Base-by-base conservation (phyloP, 2,888 invertebrate genomes). In the Microchrysa polita region DNA sequence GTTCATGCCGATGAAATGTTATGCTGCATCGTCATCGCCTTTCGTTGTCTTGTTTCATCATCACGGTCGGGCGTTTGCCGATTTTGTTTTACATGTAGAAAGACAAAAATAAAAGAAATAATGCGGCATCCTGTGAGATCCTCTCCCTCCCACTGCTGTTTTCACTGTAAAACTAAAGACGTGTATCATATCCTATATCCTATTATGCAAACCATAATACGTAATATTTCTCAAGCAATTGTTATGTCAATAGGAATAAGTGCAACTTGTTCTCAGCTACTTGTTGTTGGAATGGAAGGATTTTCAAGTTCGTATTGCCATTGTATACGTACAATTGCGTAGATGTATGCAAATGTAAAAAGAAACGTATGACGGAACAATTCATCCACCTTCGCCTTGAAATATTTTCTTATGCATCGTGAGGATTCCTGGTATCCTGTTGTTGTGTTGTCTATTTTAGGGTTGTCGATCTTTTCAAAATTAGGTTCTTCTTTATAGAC, bases 191-290 rank as follows among this genome's bases (percentile, higher is more conserved):
- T n/a, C n/a, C n/a, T n/a, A 34, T 7, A 34, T 7, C 27, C 27
- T 34, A 34, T 34, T 34, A 34, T 5, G 27, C 27, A 34, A 34
- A 7, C 7, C 27, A 7, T 34, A 14, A 53, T 67, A 52, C 52
- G 48, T 16, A 65, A 65, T 27, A 67, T 53, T 18, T 67, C 52
- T 67, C 27, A 5, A 53, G 27, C 20, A 53, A 52, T 67, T 52
- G 52, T 67, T 67, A 20, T 67, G 67, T 67, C 67, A 67, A 67
- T 67, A 53, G 67, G 27, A 67, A 67, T 27, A 42, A 40, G 27
- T 61, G 40, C 67, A 67, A 27, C n/a, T 27, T 67, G 16, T 44
- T 52, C 20, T 27, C 67, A 67, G 53, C 10, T 67, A 67, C 67
- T 67, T 67, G 52, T 55, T 7, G 7, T 34, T 7, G 48, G 48